phyloP scores from a whole-genome alignment of 35 echinoderm and acorn worm species.

The Amphiura filiformis region DNA sequence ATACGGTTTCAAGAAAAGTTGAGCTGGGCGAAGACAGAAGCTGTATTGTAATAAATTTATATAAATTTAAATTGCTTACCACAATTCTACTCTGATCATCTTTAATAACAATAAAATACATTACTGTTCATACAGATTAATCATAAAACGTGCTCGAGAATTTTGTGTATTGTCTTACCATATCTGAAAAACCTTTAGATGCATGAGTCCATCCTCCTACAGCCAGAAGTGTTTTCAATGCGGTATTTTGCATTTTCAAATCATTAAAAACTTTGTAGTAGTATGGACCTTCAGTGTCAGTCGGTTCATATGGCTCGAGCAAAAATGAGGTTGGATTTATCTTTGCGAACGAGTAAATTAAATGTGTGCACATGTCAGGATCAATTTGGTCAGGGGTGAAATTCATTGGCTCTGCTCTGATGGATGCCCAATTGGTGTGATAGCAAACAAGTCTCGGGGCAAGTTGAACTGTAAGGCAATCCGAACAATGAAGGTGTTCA shows the following conservation, averaged over 20 bases:
- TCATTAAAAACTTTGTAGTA: conserved; percentile 34
- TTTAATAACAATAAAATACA: too few relatives aligned
- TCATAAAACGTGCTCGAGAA: too few relatives aligned
- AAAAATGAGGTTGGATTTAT: not conserved
- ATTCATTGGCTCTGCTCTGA: not conserved
- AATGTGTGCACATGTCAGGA: conserved; percentile 26
- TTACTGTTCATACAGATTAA: too few relatives aligned
- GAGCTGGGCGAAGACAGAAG: too few relatives aligned
- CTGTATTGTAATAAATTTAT: too few relatives aligned
- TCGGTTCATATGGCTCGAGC: conserved; percentile 20
- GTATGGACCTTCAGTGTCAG: conserved; percentile 10
- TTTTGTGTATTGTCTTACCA: too few relatives aligned
- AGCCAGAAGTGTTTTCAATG: conserved; percentile 26
- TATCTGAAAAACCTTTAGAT: not conserved
- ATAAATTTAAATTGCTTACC: too few relatives aligned
- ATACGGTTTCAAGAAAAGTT: too few relatives aligned
- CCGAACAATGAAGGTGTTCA: too few relatives aligned
- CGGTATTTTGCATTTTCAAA: conserved; percentile 2
- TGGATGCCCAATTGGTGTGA: conserved; percentile 51
- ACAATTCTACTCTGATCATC: too few relatives aligned
- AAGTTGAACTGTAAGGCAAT: not conserved
- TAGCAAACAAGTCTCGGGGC: conserved; percentile 27
- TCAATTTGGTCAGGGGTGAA: conserved; percentile 27
- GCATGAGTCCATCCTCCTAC: conserved; percentile 48
- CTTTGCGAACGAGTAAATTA: conserved; percentile 39